phyloP scores from a whole-genome alignment of 2,113 vertebrate genomes.

The Naja naja region DNA sequence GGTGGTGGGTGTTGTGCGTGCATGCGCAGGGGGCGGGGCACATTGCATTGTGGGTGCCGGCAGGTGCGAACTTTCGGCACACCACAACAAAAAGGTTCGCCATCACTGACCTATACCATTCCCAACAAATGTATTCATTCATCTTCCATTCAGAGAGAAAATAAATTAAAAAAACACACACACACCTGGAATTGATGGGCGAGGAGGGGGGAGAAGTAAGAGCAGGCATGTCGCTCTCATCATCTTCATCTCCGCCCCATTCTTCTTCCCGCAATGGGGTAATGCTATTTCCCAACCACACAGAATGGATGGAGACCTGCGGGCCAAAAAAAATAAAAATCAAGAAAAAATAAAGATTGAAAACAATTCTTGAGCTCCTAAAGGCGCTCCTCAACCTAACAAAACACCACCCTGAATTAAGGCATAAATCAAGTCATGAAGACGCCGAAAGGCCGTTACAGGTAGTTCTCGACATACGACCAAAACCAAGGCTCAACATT shows the following conservation, averaged over 20 bases:
- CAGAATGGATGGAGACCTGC: conserved; percentile 95
- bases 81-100: no score
- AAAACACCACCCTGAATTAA: not conserved
- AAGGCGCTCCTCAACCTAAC: not conserved
- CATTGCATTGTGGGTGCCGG: no score
- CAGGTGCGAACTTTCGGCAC: no score
- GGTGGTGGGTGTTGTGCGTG: no score
- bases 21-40: no score
- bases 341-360: not conserved
- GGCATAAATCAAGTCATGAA: not conserved
- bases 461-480: no score
- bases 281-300: conserved; percentile 96
- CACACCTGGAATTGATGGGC: conserved; percentile 92
- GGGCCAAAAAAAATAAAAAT: conserved; percentile 20
- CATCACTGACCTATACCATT: no score
- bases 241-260: conserved; percentile 95
- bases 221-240: conserved; percentile 83
- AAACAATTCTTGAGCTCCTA: not conserved
- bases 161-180: not conserved
- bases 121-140: no score
- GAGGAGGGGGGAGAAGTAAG: conserved; percentile 84
- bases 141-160: not conserved
- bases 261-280: conserved; percentile 94
- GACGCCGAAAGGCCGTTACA: not conserved
- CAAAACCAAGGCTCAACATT: no score